Conservation (phyloP, 2,797 vertebrate species). For the Bucorvus abyssinicus region DNA sequence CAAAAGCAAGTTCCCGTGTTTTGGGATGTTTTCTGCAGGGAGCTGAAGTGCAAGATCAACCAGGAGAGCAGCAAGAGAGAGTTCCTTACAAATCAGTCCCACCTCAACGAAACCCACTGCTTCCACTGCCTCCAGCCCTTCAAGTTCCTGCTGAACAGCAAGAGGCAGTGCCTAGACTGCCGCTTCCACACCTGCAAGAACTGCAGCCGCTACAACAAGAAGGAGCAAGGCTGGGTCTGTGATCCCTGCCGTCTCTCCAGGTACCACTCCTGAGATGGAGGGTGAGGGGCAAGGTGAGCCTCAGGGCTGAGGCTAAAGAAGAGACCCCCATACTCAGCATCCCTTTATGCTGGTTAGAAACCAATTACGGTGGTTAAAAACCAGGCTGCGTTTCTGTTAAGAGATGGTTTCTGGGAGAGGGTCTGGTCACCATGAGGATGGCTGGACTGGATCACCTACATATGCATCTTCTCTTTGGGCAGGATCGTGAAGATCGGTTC, state of each 20-base stretch:
- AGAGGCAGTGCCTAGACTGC: constrained; percentile 86
- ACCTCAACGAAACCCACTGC: constrained; percentile 83
- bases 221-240: constrained; percentile 91
- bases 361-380: background rate
- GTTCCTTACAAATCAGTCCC: constrained; percentile 79
- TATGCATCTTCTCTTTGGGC: background rate
- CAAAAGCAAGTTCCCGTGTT: background rate
- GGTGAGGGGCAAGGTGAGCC: background rate
- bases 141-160: constrained; percentile 87
- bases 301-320: background rate
- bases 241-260: constrained; percentile 88
- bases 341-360: background rate
- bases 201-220: constrained; percentile 89
- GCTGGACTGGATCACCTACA: background rate
- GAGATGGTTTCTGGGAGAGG: fast-evolving
- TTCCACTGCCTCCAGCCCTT: constrained; percentile 92
- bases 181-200: constrained; percentile 82
- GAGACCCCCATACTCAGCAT: background rate
- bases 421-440: fast-evolving
- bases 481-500: constrained; percentile 89
- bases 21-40: constrained; percentile 66
- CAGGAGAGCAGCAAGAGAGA: constrained; percentile 86
- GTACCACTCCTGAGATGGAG: constrained; percentile 44
- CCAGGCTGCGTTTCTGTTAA: background rate
- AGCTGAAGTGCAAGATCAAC: constrained; percentile 83